Conservation (phyloP, 2,888 invertebrate genomes). For the Lithophane leautieri region DNA sequence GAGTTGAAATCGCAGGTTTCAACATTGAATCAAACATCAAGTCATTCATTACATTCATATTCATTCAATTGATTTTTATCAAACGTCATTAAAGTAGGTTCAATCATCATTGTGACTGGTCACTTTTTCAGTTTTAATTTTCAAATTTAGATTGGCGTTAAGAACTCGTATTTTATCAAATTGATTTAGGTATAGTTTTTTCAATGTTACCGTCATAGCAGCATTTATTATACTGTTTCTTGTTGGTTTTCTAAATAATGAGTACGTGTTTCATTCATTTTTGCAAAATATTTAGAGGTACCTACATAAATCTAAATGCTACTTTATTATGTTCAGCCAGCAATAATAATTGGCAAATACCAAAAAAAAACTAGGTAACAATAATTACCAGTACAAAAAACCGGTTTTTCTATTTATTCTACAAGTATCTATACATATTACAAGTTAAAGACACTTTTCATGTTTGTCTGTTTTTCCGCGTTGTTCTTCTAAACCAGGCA, state of each 20-base stretch:
- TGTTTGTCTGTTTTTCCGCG: no score
- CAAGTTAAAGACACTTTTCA: no score
- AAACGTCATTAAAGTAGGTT: background rate
- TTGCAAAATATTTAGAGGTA: no score
- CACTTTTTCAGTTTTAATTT: background rate
- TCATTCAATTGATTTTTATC: slow-evolving; percentile 11
- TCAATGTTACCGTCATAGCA: background rate
- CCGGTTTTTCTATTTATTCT: background rate
- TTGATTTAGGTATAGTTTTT: no score
- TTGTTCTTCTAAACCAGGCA: no score
- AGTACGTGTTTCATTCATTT: no score
- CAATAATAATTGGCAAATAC: background rate
- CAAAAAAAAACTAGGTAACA: background rate
- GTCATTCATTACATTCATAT: background rate
- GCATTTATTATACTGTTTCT: no score
- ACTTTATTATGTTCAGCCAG: background rate
- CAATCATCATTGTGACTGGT: background rate
- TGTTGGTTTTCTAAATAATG: no score
- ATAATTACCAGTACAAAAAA: background rate
- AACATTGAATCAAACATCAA: background rate
- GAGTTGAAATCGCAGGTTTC: no score
- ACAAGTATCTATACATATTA: background rate
- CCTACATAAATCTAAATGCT: background rate
- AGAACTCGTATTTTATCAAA: background rate
- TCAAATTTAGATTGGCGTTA: background rate